Conservation (phyloP, 1,140 invertebrate species). For the Panonychus citri region DNA sequence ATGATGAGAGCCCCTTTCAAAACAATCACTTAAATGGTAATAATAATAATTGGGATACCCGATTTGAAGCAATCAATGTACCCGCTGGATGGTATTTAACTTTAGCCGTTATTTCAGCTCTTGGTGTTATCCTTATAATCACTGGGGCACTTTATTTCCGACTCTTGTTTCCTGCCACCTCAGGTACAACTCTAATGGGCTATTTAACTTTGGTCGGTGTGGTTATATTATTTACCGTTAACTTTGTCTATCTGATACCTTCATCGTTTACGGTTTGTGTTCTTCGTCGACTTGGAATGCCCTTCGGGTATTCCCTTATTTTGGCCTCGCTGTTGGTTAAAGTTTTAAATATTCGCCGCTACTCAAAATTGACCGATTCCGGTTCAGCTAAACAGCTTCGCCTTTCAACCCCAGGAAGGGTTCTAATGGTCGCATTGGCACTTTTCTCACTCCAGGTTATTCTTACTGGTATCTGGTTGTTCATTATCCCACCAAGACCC, state of each 20-base stretch:
- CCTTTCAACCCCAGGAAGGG: background rate
- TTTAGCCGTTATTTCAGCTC: background rate
- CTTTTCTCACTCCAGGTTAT: slow-evolving; percentile 25
- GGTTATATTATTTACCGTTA: slow-evolving; percentile 24
- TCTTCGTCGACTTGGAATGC: slow-evolving; percentile 23
- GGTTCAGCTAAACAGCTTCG: slow-evolving; percentile 19
- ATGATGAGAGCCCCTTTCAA: too few relatives aligned
- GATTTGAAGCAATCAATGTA: background rate
- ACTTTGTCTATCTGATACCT: slow-evolving; percentile 27
- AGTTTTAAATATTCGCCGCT: slow-evolving; percentile 24
- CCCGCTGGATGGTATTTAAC: background rate
- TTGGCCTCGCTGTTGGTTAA: slow-evolving; percentile 28
- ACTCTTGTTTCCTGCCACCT: slow-evolving; percentile 23
- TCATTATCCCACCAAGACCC: slow-evolving; percentile 21
- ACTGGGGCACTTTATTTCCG: slow-evolving; percentile 27
- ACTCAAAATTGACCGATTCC: slow-evolving; percentile 1
- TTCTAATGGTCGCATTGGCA: slow-evolving; percentile 10
- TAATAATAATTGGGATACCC: background rate
- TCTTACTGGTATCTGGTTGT: slow-evolving; percentile 26
- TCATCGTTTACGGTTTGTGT: slow-evolving; percentile 20
- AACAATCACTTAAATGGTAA: too few relatives aligned
- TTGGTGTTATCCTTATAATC: slow-evolving; percentile 20
- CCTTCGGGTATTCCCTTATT: slow-evolving; percentile 25
- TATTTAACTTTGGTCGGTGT: slow-evolving; percentile 27
- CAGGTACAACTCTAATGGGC: slow-evolving; percentile 27